phyloP scores from a whole-genome alignment of 1,140 invertebrate species.

The Drosophila parvula region DNA sequence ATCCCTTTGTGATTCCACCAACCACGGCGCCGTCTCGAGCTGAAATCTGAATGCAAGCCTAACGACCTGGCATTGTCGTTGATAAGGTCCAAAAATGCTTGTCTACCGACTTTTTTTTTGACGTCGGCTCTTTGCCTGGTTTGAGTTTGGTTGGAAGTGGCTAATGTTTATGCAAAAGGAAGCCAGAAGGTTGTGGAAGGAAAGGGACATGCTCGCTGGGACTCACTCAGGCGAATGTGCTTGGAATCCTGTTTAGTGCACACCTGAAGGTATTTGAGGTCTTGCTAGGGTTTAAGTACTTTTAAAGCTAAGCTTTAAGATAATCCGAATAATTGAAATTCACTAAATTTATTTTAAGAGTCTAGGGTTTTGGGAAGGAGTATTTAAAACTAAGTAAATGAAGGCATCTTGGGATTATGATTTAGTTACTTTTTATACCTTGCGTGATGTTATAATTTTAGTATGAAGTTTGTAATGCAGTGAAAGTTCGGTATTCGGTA shows the following conservation, averaged over 20 bases:
- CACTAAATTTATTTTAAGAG: too few species aligned
- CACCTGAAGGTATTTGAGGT: slow-evolving; percentile 1
- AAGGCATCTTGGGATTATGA: too few species aligned
- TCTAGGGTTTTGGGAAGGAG: background rate
- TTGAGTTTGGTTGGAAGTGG: slow-evolving; percentile 28
- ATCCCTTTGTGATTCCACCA: slow-evolving; percentile 1
- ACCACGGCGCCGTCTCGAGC: slow-evolving; percentile 42
- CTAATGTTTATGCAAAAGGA: slow-evolving; percentile 67
- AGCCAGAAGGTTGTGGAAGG: slow-evolving; percentile 9
- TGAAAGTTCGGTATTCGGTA: too few species aligned
- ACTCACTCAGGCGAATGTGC: slow-evolving; percentile 23
- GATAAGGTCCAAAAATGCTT: slow-evolving; percentile 70
- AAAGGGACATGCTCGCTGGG: slow-evolving; percentile 5
- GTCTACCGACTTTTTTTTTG: slow-evolving; percentile 49
- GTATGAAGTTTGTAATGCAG: too few species aligned
- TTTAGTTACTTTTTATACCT: too few species aligned
- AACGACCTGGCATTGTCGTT: slow-evolving; percentile 80
- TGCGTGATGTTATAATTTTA: too few species aligned
- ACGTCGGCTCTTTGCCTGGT: slow-evolving; percentile 6
- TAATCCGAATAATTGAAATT: slow-evolving; percentile 3
- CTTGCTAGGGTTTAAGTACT: slow-evolving; percentile 4
- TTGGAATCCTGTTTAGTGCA: slow-evolving; percentile 23
- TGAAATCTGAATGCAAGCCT: slow-evolving; percentile 78
- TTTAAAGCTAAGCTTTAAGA: slow-evolving; percentile 24
- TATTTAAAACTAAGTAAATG: background rate